Evolutionary conservation across 2,797 vertebrate genomes (phyloP).

Genomic region (Vultur gryphus): DNA sequence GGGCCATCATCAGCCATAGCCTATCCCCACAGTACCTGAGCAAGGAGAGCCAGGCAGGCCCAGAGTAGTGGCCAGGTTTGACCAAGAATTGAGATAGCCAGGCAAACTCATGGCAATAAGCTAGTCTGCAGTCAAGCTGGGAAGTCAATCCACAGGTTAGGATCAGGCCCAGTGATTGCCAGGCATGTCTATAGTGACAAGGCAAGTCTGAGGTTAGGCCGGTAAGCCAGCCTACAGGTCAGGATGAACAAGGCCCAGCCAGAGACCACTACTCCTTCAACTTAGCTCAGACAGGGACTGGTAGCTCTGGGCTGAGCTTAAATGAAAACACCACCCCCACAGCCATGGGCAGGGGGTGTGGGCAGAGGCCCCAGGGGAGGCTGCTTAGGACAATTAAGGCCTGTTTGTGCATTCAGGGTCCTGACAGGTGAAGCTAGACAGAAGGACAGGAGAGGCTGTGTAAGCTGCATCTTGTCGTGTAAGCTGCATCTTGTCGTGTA

Average conservation of each 20-base stretch:
- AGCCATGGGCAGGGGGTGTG: not conserved
- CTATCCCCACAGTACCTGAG: not conserved
- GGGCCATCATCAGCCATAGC: not conserved
- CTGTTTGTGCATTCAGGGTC: not conserved
- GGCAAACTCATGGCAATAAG: not conserved
- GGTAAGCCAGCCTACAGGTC: not conserved
- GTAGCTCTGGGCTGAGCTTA: not conserved
- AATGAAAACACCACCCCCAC: not conserved
- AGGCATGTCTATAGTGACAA: not conserved
- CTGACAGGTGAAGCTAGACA: not conserved
- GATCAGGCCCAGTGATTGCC: not conserved
- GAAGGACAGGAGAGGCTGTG: not conserved
- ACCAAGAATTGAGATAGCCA: not conserved
- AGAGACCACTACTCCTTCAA: not conserved
- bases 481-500: not conserved
- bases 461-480: not conserved
- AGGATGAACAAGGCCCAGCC: not conserved
- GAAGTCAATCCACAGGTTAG: not conserved
- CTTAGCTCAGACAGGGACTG: accelerated
- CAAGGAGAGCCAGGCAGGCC: not conserved
- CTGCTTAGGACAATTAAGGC: not conserved
- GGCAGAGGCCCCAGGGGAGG: not conserved
- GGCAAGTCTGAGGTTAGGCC: not conserved
- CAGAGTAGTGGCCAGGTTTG: accelerated
- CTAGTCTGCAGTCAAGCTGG: not conserved